Evolutionary conservation across 2,113 vertebrate genomes (phyloP).

Genomic region (Eira barbara): DNA sequence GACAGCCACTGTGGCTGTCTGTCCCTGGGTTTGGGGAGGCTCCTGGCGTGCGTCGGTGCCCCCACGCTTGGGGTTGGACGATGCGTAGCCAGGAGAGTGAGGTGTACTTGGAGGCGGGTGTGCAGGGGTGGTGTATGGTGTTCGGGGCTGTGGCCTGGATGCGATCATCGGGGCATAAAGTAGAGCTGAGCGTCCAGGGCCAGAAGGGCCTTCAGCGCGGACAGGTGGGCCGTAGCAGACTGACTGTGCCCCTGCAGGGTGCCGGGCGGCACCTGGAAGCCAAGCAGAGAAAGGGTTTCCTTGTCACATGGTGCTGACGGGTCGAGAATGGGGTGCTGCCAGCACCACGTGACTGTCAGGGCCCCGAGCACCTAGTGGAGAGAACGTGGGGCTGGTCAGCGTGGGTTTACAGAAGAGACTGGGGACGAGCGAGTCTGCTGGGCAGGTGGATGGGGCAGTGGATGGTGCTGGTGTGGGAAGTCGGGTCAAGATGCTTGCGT

Average conservation of each 20-base stretch:
- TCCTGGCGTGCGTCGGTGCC: accelerated
- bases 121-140: not conserved
- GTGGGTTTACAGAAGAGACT: not conserved
- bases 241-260: not conserved
- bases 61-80: too few species aligned
- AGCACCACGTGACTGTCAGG: not conserved
- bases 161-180: accelerated
- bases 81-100: too few species aligned
- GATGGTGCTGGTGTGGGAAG: not conserved
- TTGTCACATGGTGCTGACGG: not conserved
- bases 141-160: not conserved
- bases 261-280: not conserved
- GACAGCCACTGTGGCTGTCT: not conserved
- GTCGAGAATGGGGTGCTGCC: not conserved
- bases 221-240: not conserved
- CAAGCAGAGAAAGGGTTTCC: not conserved
- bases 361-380: not conserved
- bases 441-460: not conserved
- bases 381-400: not conserved
- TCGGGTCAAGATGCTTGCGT: not conserved
- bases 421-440: not conserved
- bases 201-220: not conserved
- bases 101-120: not conserved
- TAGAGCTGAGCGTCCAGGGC: not conserved
- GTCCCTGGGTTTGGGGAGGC: not conserved